phyloP scores from a whole-genome alignment of 2,888 invertebrate species.

The Steinernema carpocapsae region DNA sequence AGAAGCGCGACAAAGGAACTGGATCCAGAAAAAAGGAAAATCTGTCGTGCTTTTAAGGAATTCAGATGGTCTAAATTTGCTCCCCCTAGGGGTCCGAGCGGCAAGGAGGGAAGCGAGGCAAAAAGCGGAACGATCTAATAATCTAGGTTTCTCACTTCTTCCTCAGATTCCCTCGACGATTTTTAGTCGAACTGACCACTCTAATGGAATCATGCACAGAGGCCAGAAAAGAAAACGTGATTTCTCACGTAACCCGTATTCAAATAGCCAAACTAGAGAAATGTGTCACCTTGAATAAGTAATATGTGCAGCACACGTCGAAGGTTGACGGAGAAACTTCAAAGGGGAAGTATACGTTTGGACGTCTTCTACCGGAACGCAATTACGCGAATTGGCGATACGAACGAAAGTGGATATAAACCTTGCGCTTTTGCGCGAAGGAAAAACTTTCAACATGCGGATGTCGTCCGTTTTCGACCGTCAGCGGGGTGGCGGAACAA shows the following conservation, averaged over 20 bases:
- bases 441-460: slow-evolving; percentile 25
- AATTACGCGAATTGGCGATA: not conserved
- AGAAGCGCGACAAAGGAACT: slow-evolving; percentile 22
- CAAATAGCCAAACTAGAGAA: too few species aligned
- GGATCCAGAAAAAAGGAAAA: slow-evolving; percentile 6
- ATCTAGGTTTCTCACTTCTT: not conserved
- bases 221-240: too few species aligned
- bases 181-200: too few species aligned
- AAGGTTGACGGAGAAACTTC: too few species aligned
- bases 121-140: not conserved
- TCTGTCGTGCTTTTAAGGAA: slow-evolving; percentile 22
- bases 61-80: not conserved
- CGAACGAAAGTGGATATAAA: slow-evolving; percentile 6
- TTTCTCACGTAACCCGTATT: too few species aligned
- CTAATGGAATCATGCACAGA: too few species aligned
- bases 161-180: too few species aligned
- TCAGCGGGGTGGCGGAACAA: slow-evolving; percentile 7
- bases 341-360: not conserved
- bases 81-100: slow-evolving; percentile 10
- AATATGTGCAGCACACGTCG: too few species aligned
- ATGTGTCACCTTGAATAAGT: too few species aligned
- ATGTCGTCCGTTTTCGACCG: slow-evolving; percentile 23
- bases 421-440: not conserved
- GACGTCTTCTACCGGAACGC: not conserved
- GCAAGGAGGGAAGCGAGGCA: slow-evolving; percentile 19